A percentile compares a stretch with the other conserved stretches of the same genome.
Conservation (phyloP, 2,888 invertebrate species). For the Dendrolimus houi region DNA sequence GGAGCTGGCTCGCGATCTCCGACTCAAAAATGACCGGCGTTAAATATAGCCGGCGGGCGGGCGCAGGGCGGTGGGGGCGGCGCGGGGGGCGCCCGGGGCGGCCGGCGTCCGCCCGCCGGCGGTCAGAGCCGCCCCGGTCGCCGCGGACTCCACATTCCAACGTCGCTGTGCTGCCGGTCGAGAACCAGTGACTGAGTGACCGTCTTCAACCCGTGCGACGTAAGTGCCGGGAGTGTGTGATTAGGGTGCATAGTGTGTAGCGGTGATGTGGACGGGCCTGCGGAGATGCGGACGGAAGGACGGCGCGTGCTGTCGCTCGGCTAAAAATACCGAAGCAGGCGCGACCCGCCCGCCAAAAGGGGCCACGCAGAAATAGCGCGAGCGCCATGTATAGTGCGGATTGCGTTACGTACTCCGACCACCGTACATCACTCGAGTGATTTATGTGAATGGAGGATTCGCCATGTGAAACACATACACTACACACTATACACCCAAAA, state of each 20-base stretch:
- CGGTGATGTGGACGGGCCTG: conserved; percentile 1
- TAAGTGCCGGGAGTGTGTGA: conserved; percentile 62
- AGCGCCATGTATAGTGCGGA: conserved; percentile 63
- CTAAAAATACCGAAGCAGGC: conserved; percentile 43
- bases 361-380: conserved; percentile 31
- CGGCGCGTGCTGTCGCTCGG: neutral
- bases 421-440: conserved; percentile 9
- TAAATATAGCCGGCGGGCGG: conserved; percentile 48
- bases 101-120: conserved; percentile 29
- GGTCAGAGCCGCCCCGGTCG: conserved; percentile 81
- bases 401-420: conserved; percentile 45
- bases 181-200: conserved; percentile 66
- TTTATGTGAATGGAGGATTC: conserved; percentile 8
- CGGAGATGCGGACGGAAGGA: conserved; percentile 20
- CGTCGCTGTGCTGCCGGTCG: conserved; percentile 72
- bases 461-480: conserved; percentile 27
- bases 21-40: conserved; percentile 61
- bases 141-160: conserved; percentile 84
- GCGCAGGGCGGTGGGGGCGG: conserved; percentile 17
- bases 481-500: conserved; percentile 28
- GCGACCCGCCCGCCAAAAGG: conserved; percentile 36
- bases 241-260: conserved; percentile 43
- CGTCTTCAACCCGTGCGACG: conserved; percentile 73
- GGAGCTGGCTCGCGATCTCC: conserved; percentile 60
- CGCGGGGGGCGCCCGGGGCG: conserved; percentile 18